Percentiles rank a stretch among this genome's conserved stretches.
These are phyloP conservation scores for Branchellion lobata DNA, from an alignment of 2,888 invertebrate genomes.

Conservation along the genomic window DNA sequence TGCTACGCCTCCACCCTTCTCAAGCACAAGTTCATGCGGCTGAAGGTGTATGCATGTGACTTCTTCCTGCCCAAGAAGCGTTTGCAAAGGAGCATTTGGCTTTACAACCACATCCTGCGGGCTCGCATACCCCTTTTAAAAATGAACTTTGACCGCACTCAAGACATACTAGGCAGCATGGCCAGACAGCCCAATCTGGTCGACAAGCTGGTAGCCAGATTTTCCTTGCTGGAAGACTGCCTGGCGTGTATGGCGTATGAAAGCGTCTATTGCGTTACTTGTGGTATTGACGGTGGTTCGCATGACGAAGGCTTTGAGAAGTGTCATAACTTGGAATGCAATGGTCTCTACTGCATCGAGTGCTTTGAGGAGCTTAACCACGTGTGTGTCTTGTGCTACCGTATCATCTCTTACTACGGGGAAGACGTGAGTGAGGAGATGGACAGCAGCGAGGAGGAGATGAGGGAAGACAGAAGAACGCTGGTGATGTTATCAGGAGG, in stretches of 20 bases:
- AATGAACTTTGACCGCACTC: slow-evolving; percentile 23
- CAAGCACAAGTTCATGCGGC: neutral
- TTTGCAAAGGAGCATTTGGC: slow-evolving; percentile 33
- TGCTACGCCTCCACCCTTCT: neutral
- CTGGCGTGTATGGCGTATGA: slow-evolving; percentile 34
- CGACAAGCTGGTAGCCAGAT: slow-evolving; percentile 36
- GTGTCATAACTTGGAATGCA: slow-evolving; percentile 26
- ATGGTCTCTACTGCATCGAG: slow-evolving; percentile 28
- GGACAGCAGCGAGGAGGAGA: slow-evolving; percentile 35
- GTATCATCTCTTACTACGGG: slow-evolving; percentile 28
- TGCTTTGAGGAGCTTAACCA: slow-evolving; percentile 31
- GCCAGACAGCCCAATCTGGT: slow-evolving; percentile 1
- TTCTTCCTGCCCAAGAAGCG: slow-evolving; percentile 20
- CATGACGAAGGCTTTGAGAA: slow-evolving; percentile 21
- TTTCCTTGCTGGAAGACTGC: slow-evolving; percentile 28
- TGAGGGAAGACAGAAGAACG: slow-evolving; percentile 17
- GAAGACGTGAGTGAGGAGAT: slow-evolving; percentile 27
- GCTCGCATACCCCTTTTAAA: slow-evolving; percentile 31
- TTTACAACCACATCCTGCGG: slow-evolving; percentile 34
- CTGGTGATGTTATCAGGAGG: too few species aligned
- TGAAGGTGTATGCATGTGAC: slow-evolving; percentile 11
- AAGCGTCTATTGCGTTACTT: slow-evolving; percentile 33
- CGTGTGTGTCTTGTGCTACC: slow-evolving; percentile 30
- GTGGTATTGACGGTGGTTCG: slow-evolving; percentile 25
- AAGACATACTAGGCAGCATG: neutral